These are phyloP conservation scores for Campylorhamphus procurvoides DNA, from an alignment of 2,113 vertebrate genomes.

Conservation along the genomic window DNA sequence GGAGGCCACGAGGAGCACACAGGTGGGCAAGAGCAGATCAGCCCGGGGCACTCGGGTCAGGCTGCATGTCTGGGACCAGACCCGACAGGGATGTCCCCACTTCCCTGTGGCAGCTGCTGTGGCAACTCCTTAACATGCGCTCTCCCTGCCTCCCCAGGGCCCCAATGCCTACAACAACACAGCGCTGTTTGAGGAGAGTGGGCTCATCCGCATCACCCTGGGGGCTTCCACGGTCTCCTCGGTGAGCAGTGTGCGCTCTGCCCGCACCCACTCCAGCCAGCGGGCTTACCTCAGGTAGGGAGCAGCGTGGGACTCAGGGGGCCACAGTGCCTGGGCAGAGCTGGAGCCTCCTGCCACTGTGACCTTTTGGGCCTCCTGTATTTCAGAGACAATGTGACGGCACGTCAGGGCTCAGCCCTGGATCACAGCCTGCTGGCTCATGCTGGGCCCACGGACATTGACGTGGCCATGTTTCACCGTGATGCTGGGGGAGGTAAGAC, in stretches of 20 bases:
- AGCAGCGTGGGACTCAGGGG: fast-evolving
- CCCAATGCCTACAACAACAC: constrained; percentile 92
- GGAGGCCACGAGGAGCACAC: constrained; percentile 81
- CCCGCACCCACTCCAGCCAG: constrained; percentile 80
- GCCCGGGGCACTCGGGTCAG: not conserved
- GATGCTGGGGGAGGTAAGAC: constrained; percentile 87
- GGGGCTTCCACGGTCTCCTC: constrained; percentile 96
- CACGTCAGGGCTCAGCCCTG: constrained; percentile 83
- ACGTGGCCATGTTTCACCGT: constrained; percentile 96
- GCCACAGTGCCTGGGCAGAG: not conserved
- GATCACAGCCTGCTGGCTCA: constrained; percentile 88
- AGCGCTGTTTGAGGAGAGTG: constrained; percentile 94
- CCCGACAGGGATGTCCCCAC: fast-evolving
- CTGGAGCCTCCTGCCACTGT: not conserved
- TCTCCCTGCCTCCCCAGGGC: constrained; percentile 68
- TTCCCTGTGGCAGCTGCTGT: fast-evolving
- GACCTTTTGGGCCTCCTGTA: not conserved
- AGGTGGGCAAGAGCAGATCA: constrained; percentile 75
- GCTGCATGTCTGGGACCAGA: not conserved
- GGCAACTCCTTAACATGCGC: not conserved
- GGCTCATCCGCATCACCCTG: constrained; percentile 96
- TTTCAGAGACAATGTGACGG: constrained; percentile 89
- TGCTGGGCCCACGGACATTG: constrained; percentile 91
- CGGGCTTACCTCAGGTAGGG: constrained; percentile 77
- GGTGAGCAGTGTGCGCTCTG: constrained; percentile 94